Evolutionary conservation across 2,797 vertebrate species (phyloP).

Genomic region (Neosilurus hyrtlii): DNA sequence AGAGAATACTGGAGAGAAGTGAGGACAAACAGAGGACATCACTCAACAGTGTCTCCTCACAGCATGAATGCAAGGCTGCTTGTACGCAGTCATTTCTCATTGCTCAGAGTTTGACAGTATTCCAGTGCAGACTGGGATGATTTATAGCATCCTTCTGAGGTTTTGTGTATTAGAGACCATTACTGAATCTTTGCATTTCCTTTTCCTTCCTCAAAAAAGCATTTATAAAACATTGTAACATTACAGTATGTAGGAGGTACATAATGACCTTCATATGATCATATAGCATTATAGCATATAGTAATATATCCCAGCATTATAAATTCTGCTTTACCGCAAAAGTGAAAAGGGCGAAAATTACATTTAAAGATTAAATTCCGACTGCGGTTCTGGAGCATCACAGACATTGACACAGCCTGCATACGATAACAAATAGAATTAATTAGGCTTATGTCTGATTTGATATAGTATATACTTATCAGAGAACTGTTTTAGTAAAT

Average conservation of each 20-base stretch:
- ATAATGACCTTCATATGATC: background rate
- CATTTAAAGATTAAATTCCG: background rate
- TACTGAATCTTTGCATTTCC: background rate
- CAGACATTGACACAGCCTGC: background rate
- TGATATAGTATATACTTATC: background rate
- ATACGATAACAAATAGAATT: background rate
- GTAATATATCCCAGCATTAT: background rate
- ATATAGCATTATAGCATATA: no score
- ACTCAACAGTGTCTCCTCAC: constrained; percentile 17
- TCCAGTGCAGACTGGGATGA: background rate
- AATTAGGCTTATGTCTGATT: background rate
- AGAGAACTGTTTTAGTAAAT: background rate
- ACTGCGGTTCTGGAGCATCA: background rate
- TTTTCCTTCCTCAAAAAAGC: background rate
- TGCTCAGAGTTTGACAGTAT: background rate
- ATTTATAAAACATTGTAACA: constrained; percentile 13
- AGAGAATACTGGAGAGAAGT: constrained; percentile 68
- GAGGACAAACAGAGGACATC: constrained; percentile 7
- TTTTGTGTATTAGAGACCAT: background rate
- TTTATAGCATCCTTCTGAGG: constrained; percentile 8
- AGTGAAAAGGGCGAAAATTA: background rate
- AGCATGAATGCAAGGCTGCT: background rate
- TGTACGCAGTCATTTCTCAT: constrained; percentile 14
- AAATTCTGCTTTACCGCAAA: background rate
- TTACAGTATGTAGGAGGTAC: background rate